Evolutionary conservation across 1,140 invertebrate species (phyloP), one percentile per base, ranked within the genome.

Genomic region (Phthorimaea operculella): DNA sequence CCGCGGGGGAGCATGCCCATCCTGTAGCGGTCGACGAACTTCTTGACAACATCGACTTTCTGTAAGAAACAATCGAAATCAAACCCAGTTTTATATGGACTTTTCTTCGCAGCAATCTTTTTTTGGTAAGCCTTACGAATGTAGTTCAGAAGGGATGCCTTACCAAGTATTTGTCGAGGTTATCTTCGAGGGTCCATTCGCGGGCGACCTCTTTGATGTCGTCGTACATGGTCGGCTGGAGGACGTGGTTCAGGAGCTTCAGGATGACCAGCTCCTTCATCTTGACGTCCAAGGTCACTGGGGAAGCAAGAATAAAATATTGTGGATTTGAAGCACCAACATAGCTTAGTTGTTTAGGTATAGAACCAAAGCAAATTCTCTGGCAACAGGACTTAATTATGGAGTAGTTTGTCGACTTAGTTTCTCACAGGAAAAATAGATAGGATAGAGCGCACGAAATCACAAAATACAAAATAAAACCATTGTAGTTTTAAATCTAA

Each of bases 1-100:
- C 88, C 87, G 8, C 87, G 85, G 0, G 87, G 81, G 18, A 91
- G 64, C 61, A 84, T 66, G 12, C 79, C 81, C 74, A 72, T 68
- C 64, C 73, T 84, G 69, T 62, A 84, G 14, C 59, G 63, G 9
- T 70, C 63, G 44, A 81, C 64, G 67, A 84, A 84, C 12, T 66
- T 60, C 53, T 70, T 78, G 11, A 84, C 75, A 3, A 79, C 72
- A 11, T 84, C 78, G 2, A 69, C 62, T 70, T 79, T 79, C 81
- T 84, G 70, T 6, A 66, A 70, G 51, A 50, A 11, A 49, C 1
- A 21, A 47, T 28, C 39, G 0, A 21, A 49, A 33, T 39, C 10
- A n/a, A 9, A 39, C 36, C 36, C 21, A 6, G 2, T 6, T 28
- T 28, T 28, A 28, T 28, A 6, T 28, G 21, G 21, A 28, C 21